phyloP scores from a whole-genome alignment of 2,797 vertebrate genomes.

The Hirundo rustica region DNA sequence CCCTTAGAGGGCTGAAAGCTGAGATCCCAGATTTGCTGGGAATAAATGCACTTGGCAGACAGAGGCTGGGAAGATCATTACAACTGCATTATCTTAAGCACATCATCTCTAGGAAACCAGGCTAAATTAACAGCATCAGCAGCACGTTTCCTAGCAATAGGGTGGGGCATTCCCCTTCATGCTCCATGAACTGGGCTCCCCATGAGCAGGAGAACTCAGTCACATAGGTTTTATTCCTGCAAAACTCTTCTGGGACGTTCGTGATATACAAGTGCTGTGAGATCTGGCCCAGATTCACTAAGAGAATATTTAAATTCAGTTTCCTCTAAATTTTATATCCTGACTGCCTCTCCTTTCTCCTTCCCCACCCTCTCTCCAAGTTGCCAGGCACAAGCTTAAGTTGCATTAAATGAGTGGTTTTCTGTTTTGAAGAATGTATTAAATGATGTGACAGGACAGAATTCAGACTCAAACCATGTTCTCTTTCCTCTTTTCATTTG shows the following conservation, averaged over 20 bases:
- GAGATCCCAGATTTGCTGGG: not conserved
- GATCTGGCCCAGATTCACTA: not conserved
- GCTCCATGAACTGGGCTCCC: not conserved
- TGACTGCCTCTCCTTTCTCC: not conserved
- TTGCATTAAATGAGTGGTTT: not conserved
- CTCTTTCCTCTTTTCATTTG: not conserved
- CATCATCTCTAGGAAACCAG: not conserved
- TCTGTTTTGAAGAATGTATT: not conserved
- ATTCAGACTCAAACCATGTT: not conserved
- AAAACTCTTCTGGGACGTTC: not conserved
- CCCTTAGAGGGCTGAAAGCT: not conserved
- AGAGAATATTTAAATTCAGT: not conserved
- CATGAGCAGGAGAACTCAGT: not conserved
- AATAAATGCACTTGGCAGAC: not conserved
- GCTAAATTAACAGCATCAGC: not conserved
- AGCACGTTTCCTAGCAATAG: not conserved
- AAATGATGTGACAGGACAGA: constrained; percentile 11
- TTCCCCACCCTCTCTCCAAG: not conserved
- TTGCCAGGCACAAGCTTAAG: constrained; percentile 19
- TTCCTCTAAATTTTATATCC: constrained; percentile 22
- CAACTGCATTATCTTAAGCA: not conserved
- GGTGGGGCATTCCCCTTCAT: not conserved
- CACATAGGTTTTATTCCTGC: not conserved
- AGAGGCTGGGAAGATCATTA: not conserved
- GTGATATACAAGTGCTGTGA: not conserved